These are phyloP conservation scores for Campylorhamphus procurvoides DNA, from an alignment of 2,113 vertebrate species.

Conservation along the genomic window DNA sequence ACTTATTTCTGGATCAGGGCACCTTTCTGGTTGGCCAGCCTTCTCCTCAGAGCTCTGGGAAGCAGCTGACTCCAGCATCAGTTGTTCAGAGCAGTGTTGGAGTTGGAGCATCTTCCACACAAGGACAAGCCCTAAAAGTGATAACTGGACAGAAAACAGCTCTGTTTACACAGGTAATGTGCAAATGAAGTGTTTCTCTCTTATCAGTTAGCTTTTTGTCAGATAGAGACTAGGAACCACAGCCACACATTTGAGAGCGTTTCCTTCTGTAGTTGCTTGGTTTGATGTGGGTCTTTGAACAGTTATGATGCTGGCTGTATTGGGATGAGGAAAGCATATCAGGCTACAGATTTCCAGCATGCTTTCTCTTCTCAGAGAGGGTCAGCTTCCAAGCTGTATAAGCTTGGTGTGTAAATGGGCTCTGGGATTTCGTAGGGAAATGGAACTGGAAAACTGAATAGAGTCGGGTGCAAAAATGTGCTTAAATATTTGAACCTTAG, in stretches of 20 bases:
- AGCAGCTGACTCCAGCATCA: slow-evolving; percentile 81
- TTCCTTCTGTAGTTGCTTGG: background rate
- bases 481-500: background rate
- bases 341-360: background rate
- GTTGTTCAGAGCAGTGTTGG: slow-evolving; percentile 77
- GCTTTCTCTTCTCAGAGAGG: background rate
- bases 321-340: background rate
- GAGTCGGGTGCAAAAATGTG: background rate
- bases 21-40: slow-evolving; percentile 97
- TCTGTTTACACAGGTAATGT: slow-evolving; percentile 89
- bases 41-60: slow-evolving; percentile 84
- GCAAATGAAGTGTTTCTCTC: background rate
- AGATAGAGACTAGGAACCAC: background rate
- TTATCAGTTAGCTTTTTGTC: background rate
- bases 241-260: background rate
- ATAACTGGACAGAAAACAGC: slow-evolving; percentile 95
- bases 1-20: slow-evolving; percentile 77
- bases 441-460: background rate
- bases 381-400: background rate
- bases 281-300: background rate
- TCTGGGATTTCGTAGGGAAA: background rate
- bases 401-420: background rate
- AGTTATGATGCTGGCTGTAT: background rate
- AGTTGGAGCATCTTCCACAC: slow-evolving; percentile 78
- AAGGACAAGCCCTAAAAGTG: slow-evolving; percentile 88